Base-by-base conservation (phyloP, 1,140 invertebrate genomes). In the Atopsyche davidsoni region DNA sequence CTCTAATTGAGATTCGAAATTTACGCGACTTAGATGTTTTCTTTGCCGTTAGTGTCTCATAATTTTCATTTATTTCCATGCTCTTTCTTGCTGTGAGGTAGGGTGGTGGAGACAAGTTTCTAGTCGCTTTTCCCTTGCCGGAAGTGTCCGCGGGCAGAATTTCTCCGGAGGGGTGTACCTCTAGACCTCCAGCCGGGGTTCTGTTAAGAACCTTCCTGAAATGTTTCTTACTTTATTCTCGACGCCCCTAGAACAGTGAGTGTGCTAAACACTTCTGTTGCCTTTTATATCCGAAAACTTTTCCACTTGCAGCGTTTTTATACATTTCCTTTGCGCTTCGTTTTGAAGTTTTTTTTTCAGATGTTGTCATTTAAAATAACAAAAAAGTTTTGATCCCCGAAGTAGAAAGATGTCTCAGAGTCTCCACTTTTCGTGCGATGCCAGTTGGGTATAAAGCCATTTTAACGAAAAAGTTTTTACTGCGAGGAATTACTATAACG, bases 261-360 rank as follows among this genome's bases (percentile, higher is more conserved):
- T 28, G 52, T 42, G 45, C 44, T 38, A 51, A 52, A 57, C 54
- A 38, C 44, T 43, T 44, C 44, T 41, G 44, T 44, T 56, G 28
- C 49, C 48, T 55, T 55, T 57, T 52, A 57, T 52, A 52, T 53
- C 46, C 38, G 25, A 25, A 47, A 57, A 52, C 32, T 57, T 57
- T 57, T 48, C 41, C 55, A 53, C 46, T 57, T 51, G 50, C 51
- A 40, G 42, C 39, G 31, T 35, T 46, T 49, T 53, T 52, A 52
- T 44, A 45, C 46, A 48, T 51, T 50, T 53, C 42, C 42, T 57
- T 53, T 53, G 50, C 53, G 51, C 39, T 47, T 50, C 47, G n/a
- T n/a, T n/a, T n/a, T n/a, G n/a, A n/a, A n/a, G n/a, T n/a, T n/a
- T n/a, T n/a, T n/a, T n/a, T n/a, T n/a, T n/a, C n/a, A n/a, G n/a